Percentiles rank a stretch among this genome's conserved stretches.
Conservation (phyloP, 2,888 invertebrate species). For the Salticus scenicus region DNA sequence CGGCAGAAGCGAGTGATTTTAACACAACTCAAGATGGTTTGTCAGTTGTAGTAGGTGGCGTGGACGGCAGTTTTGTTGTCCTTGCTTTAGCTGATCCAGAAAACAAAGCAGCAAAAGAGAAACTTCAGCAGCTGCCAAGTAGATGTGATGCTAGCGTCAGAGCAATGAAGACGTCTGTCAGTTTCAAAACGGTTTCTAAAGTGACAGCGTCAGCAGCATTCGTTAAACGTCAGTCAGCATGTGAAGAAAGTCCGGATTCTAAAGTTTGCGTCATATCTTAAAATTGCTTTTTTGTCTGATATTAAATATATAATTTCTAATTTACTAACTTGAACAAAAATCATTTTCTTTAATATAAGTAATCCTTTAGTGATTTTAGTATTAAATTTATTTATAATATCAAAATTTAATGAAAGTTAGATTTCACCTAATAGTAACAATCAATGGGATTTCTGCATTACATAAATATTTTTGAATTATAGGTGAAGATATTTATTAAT, state of each 20-base stretch:
- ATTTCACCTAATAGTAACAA: too few relatives aligned
- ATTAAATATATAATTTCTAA: neutral
- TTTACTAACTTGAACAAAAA: neutral
- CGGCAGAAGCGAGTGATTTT: conserved; percentile 90
- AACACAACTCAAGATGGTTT: conserved; percentile 88
- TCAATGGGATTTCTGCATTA: too few relatives aligned
- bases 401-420: too few relatives aligned
- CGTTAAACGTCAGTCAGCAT: conserved; percentile 51
- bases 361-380: too few relatives aligned
- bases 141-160: conserved; percentile 78
- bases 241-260: conserved; percentile 55
- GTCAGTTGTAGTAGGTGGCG: conserved; percentile 85
- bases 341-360: too few relatives aligned
- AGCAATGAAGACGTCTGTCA: conserved; percentile 38
- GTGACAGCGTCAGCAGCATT: conserved; percentile 65
- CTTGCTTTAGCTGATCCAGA: conserved; percentile 85
- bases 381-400: too few relatives aligned
- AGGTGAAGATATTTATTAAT: too few relatives aligned
- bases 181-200: conserved; percentile 70
- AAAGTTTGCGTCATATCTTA: conserved; percentile 37
- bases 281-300: too few relatives aligned
- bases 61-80: conserved; percentile 95
- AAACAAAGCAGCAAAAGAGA: conserved; percentile 81
- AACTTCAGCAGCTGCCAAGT: conserved; percentile 82
- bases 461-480: too few relatives aligned